Evolutionary conservation across 2,888 invertebrate genomes (phyloP).

Genomic region (Nemotelus nigrinus): DNA sequence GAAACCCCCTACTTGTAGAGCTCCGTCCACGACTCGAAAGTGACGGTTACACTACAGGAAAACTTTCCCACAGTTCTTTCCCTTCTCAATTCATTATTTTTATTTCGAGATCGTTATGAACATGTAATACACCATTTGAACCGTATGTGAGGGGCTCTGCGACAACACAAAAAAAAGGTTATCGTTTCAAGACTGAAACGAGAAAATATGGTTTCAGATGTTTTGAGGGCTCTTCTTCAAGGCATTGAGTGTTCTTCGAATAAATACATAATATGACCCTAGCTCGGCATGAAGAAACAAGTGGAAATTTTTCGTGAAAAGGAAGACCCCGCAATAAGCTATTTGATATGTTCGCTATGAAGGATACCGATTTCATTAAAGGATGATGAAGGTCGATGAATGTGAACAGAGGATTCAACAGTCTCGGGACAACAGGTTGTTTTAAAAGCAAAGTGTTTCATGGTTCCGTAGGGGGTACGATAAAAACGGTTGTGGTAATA

Average conservation of each 20-base stretch:
- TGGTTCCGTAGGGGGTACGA: background rate
- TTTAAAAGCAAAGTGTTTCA: background rate
- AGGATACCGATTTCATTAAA: background rate
- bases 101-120: conserved; percentile 16
- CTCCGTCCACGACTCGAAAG: background rate
- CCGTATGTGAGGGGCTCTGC: background rate
- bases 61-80: conserved; percentile 28
- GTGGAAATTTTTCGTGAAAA: conserved; percentile 16
- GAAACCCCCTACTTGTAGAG: background rate
- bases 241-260: conserved; percentile 13
- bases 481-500: background rate
- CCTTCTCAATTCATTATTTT: conserved; percentile 12
- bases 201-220: conserved; percentile 22
- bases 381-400: background rate
- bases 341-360: background rate
- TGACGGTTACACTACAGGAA: conserved; percentile 21
- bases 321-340: conserved; percentile 14
- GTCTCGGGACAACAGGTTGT: conserved; percentile 8
- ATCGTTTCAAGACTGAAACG: background rate
- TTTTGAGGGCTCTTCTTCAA: conserved; percentile 16
- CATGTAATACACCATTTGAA: background rate
- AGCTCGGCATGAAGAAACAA: background rate
- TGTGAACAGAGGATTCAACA: too few relatives aligned
- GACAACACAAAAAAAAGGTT: background rate
- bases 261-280: too few relatives aligned